Percentiles rank a stretch among this genome's conserved stretches.
Conservation (phyloP, 2,888 invertebrate genomes). For the Aphrophora alni region DNA sequence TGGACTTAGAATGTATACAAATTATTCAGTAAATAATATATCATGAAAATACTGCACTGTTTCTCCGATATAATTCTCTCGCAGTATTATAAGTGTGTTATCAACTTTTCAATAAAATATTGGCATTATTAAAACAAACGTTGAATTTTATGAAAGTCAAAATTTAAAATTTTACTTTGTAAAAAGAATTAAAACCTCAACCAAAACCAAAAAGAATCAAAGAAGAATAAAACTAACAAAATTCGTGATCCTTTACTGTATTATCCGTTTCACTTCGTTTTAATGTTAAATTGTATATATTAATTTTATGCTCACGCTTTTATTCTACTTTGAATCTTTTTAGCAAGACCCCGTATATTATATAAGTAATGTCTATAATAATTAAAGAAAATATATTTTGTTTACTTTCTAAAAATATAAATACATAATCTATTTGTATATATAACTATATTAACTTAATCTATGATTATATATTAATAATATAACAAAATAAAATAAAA, state of each 20-base stretch:
- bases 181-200: not conserved
- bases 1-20: too few relatives aligned
- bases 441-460: not conserved
- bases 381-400: not conserved
- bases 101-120: not conserved
- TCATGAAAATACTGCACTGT: too few relatives aligned
- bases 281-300: too few relatives aligned
- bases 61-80: too few relatives aligned
- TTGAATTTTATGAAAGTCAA: not conserved
- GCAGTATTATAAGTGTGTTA: too few relatives aligned
- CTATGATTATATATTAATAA: conserved; percentile 6
- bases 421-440: conserved; percentile 2
- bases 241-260: too few relatives aligned
- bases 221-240: not conserved
- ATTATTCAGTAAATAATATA: too few relatives aligned
- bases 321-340: not conserved
- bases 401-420: not conserved
- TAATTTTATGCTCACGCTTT: too few relatives aligned
- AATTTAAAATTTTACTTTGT: not conserved
- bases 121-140: not conserved
- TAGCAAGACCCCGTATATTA: not conserved
- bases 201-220: not conserved
- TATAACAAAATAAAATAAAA: conserved; percentile 6
- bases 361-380: not conserved
- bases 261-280: too few relatives aligned